Base-by-base conservation (phyloP, 64 coral and sea anemone genomes). In the Stichodactyla mertensii region DNA sequence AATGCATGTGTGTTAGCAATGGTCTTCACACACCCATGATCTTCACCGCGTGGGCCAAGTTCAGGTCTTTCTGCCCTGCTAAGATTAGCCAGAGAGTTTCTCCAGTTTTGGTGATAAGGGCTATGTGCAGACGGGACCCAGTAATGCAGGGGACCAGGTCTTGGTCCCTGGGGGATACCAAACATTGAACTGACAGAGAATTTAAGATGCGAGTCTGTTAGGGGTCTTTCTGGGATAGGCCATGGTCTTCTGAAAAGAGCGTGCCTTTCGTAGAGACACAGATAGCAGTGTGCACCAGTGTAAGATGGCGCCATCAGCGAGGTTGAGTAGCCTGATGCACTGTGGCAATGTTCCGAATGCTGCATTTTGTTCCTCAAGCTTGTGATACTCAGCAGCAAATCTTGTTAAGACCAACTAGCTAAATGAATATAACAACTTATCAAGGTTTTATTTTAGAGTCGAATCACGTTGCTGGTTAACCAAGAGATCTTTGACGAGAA, bases 251-350 rank as follows among this genome's bases (percentile, higher is more conserved):
- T 85, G 24, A 58, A 85, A 20, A 85, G 54, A 51, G 55, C 83
- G 16, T 85, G 83, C 52, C 83, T 85, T 10, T 85, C 83, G 83
- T 85, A 85, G 9, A 85, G 27, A 24, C 83, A 85, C 16, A 85
- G 10, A 36, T 85, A 85, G 57, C 83, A 85, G 27, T 52, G 83
- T 10, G 55, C 51, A 4, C 16, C 36, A 54, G 28, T 13, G 16
- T 80, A 80, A 2, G 78, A 11, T 26, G 69, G 69, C 69, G 69
- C 22, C 7, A 74, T 74, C 69, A 74, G 12, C 23, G 69, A 74
- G 4, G 69, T n/a, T n/a, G 69, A 74, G 27, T 31, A 74, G 24
- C 24, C 69, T 9, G 26, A 8, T 27, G 20, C 13, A 23, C 36
- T 74, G 27, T 74, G 69, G 78, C 53, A 81, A 14, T 54, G 78